Evolutionary conservation across 2,888 invertebrate species (phyloP).

Genomic region (Lasioglossum calceatum): DNA sequence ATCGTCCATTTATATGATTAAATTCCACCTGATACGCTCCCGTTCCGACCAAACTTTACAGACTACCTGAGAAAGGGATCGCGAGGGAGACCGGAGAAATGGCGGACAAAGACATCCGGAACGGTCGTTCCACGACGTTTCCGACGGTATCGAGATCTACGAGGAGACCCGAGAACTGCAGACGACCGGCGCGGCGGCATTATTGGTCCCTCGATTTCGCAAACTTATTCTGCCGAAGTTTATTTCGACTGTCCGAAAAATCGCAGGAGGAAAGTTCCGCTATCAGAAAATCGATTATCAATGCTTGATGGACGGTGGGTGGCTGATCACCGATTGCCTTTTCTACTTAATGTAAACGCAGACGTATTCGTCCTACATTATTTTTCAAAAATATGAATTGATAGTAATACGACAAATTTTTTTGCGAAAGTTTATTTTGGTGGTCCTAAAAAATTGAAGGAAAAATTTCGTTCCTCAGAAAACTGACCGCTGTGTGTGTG

Average conservation of each 20-base stretch:
- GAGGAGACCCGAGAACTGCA: background rate
- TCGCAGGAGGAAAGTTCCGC: background rate
- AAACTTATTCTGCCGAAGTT: background rate
- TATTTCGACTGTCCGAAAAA: background rate
- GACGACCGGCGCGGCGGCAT: background rate
- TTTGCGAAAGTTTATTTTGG: background rate
- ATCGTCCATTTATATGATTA: slow-evolving; percentile 79
- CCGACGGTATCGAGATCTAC: slow-evolving; percentile 26
- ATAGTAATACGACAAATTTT: background rate
- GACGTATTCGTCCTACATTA: background rate
- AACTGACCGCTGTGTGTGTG: background rate
- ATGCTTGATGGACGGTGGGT: background rate
- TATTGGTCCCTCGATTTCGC: background rate
- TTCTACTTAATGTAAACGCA: background rate
- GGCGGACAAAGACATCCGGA: slow-evolving; percentile 41
- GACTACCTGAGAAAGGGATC: slow-evolving; percentile 69
- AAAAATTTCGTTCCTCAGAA: background rate
- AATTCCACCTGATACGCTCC: slow-evolving; percentile 75
- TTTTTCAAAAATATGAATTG: background rate
- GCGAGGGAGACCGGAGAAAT: slow-evolving; percentile 4
- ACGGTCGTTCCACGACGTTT: slow-evolving; percentile 33
- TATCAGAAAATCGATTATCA: background rate
- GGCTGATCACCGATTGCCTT: background rate
- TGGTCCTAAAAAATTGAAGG: background rate
- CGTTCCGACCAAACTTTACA: slow-evolving; percentile 73